These are phyloP conservation scores for Hirudo medicinalis DNA, from an alignment of 1,140 invertebrate genomes.

Conservation along the genomic window DNA sequence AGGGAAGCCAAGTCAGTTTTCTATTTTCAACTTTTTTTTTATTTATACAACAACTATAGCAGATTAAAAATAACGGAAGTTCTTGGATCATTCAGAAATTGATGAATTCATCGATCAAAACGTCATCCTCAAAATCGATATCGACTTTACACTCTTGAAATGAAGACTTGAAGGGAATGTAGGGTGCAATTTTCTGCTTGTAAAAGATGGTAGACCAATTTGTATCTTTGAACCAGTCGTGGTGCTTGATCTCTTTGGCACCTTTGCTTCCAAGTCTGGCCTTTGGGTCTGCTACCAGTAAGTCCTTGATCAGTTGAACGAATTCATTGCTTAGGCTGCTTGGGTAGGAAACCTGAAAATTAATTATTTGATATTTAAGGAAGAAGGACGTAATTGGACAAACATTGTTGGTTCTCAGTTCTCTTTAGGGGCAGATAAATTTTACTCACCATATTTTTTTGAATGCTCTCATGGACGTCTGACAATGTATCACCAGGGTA, in stretches of 20 bases:
- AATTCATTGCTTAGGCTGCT: slow-evolving; percentile 60
- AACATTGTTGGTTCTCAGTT: too few relatives aligned
- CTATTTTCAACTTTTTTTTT: too few relatives aligned
- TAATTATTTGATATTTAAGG: neutral
- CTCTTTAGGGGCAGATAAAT: neutral
- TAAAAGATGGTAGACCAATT: slow-evolving; percentile 99
- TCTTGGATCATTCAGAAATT: too few relatives aligned
- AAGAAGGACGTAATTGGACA: neutral
- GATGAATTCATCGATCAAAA: too few relatives aligned
- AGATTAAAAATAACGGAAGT: too few relatives aligned
- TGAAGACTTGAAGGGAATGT: too few relatives aligned
- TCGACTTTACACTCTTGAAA: too few relatives aligned
- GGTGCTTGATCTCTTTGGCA: slow-evolving; percentile 96
- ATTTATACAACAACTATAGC: too few relatives aligned
- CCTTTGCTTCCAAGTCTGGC: slow-evolving; percentile 98
- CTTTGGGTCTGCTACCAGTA: slow-evolving; percentile 93
- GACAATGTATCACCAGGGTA: neutral
- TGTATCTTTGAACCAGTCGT: slow-evolving; percentile 94
- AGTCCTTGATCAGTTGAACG: slow-evolving; percentile 87
- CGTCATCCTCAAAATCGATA: too few relatives aligned
- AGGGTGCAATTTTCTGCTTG: slow-evolving; percentile 51
- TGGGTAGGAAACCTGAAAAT: slow-evolving; percentile 54
- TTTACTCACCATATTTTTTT: neutral
- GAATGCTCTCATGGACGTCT: neutral
- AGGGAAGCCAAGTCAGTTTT: too few relatives aligned